Base-by-base conservation (phyloP, 2,888 invertebrate genomes). In the Eretmocerus hayati region DNA sequence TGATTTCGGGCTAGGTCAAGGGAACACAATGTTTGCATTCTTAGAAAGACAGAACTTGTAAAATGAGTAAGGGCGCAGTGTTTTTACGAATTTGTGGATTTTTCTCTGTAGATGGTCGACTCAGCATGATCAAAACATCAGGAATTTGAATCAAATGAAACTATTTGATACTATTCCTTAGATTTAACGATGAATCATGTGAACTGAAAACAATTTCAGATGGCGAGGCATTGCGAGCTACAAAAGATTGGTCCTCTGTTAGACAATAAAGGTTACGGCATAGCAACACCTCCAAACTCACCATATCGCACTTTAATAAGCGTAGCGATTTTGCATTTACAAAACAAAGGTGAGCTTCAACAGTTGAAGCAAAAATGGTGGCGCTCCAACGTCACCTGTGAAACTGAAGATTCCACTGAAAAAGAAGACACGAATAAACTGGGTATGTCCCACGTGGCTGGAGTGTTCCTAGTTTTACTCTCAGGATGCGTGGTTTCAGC, bases 191-290 rank as follows among this genome's bases (percentile, higher is more conserved):
- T n/a, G n/a, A n/a, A n/a, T n/a, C n/a, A n/a, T n/a, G n/a, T n/a
- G n/a, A n/a, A n/a, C n/a, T n/a, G n/a, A n/a, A n/a, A n/a, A n/a
- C n/a, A n/a, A n/a, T n/a, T n/a, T n/a, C n/a, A 39, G 15, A 86
- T 90, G 41, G 89, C 92, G 67, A 77, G 91, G 55, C 85, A 90
- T 64, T 95, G 94, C 65, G 89, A 91, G 54, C 80, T 94, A 53
- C 88, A 87, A 33, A 90, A 91, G 77, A 86, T 95, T 21, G 94
- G 95, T 1, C 88, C 90, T 2, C 83, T 90, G 76, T 76, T 95
- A 42, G 94, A 95, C 69, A 90, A 87, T 8, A 94, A 95, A 71
- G 93, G 94, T 62, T 95, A 94, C 65, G 95, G 94, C 41, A 92
- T 95, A 54, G 95, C 93, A 5, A 86, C 91, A 75, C 91, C 90